These are phyloP conservation scores for Callipepla californica DNA, from an alignment of 2,113 vertebrate species.

Conservation along the genomic window DNA sequence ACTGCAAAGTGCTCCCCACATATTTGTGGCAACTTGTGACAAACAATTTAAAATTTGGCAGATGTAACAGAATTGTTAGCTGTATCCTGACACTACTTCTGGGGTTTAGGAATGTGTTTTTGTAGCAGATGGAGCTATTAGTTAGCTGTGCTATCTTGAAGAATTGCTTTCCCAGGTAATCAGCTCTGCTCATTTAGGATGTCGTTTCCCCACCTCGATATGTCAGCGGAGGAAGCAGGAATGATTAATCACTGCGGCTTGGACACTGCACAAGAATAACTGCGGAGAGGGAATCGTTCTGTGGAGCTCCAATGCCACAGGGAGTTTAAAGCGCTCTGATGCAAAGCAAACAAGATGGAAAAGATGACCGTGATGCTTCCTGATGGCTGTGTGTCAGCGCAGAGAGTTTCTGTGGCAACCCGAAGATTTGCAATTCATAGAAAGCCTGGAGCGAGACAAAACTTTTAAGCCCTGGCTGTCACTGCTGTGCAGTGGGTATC, in stretches of 20 bases:
- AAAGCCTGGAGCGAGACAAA: conserved; percentile 60
- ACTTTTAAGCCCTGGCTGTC: conserved; percentile 41
- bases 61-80: conserved; percentile 3
- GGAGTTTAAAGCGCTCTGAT: conserved; percentile 60
- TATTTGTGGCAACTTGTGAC: conserved; percentile 24
- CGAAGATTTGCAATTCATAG: conserved; percentile 67
- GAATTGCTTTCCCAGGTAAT: conserved; percentile 91
- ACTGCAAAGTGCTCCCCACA: neutral
- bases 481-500: conserved; percentile 35
- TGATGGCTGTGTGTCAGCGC: conserved; percentile 45
- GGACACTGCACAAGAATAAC: conserved; percentile 73
- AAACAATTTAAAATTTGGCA: conserved; percentile 54
- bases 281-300: conserved; percentile 54
- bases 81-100: conserved; percentile 61
- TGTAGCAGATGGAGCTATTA: conserved; percentile 85
- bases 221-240: conserved; percentile 78
- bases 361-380: conserved; percentile 67
- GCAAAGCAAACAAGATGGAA: conserved; percentile 69
- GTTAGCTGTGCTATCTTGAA: conserved; percentile 82
- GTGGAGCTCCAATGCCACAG: conserved; percentile 30
- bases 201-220: conserved; percentile 78
- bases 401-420: conserved; percentile 75
- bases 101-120: conserved; percentile 76
- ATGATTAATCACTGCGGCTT: conserved; percentile 80
- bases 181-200: conserved; percentile 86